These are phyloP conservation scores for Aricia artaxerxes DNA, from an alignment of 2,888 invertebrate genomes.

Conservation along the genomic window DNA sequence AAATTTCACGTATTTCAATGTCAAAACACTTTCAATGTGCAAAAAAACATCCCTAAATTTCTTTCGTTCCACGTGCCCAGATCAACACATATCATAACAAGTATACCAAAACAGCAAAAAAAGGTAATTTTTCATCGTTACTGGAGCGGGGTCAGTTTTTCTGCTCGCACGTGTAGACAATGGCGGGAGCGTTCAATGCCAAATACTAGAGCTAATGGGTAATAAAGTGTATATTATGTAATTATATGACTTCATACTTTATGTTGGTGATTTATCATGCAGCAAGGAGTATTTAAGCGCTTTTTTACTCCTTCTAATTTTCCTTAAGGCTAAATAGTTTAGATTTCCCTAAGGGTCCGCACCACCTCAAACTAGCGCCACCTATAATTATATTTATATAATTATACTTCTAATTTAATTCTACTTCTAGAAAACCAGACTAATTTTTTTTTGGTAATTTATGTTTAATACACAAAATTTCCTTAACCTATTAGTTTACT, in stretches of 20 bases:
- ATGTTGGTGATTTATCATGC: neutral
- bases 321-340: neutral
- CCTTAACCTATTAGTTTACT: too few species aligned
- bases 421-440: too few species aligned
- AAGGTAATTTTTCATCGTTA: neutral
- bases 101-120: neutral
- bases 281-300: neutral
- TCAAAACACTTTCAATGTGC: too few species aligned
- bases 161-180: constrained; percentile 10
- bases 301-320: neutral
- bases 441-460: too few species aligned
- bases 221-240: constrained; percentile 6
- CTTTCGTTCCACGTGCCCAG: neutral
- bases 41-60: neutral
- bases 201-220: neutral
- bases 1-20: too few species aligned
- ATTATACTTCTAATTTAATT: too few species aligned
- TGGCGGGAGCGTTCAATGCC: constrained; percentile 1
- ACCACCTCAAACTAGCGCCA: too few species aligned
- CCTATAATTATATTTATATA: too few species aligned
- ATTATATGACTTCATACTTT: neutral
- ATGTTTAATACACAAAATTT: too few species aligned
- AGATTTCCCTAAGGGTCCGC: too few species aligned
- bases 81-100: neutral
- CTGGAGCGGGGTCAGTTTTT: constrained; percentile 16